Evolutionary conservation across 2,113 vertebrate genomes (phyloP).

Genomic region (Vidua chalybeata): DNA sequence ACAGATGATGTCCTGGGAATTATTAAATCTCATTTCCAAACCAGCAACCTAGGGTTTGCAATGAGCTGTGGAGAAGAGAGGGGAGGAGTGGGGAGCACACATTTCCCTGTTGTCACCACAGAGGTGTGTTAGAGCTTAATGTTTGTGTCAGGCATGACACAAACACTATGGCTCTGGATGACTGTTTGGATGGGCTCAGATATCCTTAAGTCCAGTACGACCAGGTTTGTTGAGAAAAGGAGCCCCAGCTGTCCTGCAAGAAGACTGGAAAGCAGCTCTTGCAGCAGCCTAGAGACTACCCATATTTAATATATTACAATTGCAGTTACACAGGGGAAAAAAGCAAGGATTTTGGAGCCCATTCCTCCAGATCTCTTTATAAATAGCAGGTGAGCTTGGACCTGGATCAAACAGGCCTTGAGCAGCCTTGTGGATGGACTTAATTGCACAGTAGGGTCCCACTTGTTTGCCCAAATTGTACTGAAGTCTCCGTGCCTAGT

Average conservation of each 20-base stretch:
- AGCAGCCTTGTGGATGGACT: neutral
- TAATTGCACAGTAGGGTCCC: constrained; percentile 17
- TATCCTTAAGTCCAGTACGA: neutral
- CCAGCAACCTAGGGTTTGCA: neutral
- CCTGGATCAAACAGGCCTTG: neutral
- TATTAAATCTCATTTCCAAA: neutral
- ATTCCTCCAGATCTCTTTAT: neutral
- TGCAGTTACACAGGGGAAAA: neutral
- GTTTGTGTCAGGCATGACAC: neutral
- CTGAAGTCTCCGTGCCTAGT: neutral
- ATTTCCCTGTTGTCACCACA: neutral
- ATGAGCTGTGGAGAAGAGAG: neutral
- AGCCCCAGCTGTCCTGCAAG: neutral
- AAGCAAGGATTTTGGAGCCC: neutral
- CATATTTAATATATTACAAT: neutral
- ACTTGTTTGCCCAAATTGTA: neutral
- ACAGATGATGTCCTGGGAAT: neutral
- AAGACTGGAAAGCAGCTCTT: neutral
- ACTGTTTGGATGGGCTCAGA: neutral
- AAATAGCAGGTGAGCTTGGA: constrained; percentile 41
- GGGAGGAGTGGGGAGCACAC: neutral
- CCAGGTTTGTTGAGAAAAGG: neutral
- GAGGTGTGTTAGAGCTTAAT: neutral
- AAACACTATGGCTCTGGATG: neutral
- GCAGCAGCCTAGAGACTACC: neutral